Evolutionary conservation across 37 sponge, comb jelly and placozoan genomes (phyloP).

Genomic region (Geodia barretti): DNA sequence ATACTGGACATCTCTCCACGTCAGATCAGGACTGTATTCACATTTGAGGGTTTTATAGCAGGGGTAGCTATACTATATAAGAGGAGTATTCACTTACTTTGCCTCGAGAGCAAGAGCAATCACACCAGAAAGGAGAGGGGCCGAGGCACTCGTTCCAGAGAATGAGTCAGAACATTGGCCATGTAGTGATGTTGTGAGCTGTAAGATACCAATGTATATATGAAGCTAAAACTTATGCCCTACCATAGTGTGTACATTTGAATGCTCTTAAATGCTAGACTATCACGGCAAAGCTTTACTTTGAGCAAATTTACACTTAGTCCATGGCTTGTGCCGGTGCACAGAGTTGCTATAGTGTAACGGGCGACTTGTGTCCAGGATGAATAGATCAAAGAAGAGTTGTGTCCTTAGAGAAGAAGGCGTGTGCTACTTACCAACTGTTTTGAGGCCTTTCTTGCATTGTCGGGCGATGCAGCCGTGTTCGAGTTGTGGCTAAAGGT

Average conservation of each 20-base stretch:
- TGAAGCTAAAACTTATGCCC: too few species aligned
- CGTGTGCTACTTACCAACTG: constrained; percentile 4
- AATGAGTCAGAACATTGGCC: constrained; percentile 30
- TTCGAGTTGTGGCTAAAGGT: constrained; percentile 76
- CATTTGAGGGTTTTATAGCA: background rate
- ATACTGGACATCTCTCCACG: constrained; percentile 93
- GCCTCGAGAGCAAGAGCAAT: constrained; percentile 79
- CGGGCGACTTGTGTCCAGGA: too few species aligned
- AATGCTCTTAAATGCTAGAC: too few species aligned
- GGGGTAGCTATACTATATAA: background rate
- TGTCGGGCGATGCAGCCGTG: constrained; percentile 45
- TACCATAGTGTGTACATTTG: too few species aligned
- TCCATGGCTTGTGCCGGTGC: too few species aligned
- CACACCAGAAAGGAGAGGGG: constrained; percentile 57
- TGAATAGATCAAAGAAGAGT: too few species aligned
- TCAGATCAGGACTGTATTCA: constrained; percentile 69
- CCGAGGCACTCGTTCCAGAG: constrained; percentile 68
- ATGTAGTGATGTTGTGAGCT: constrained; percentile 42
- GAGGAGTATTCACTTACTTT: constrained; percentile 37
- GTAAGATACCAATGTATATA: too few species aligned
- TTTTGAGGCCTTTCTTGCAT: background rate
- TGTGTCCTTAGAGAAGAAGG: too few species aligned
- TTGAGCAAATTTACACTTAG: too few species aligned
- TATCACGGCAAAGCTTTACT: too few species aligned
- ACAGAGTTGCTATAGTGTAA: too few species aligned